Base-by-base conservation (phyloP, 2,113 vertebrate species). In the Neopipo cinnamomea region DNA sequence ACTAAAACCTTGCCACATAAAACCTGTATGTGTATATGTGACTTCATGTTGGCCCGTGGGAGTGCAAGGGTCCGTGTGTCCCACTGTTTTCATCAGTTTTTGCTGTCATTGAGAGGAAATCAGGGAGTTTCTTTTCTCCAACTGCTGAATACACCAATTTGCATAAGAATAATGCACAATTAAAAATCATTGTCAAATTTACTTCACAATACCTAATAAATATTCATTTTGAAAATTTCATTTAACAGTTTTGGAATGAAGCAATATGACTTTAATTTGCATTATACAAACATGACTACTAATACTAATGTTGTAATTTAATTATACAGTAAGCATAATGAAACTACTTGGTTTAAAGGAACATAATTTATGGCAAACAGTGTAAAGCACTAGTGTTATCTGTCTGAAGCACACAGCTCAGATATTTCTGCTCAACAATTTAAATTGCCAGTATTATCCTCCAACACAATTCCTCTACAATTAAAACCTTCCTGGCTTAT, bases 211-310 rank as follows among this genome's bases (percentile, higher is more conserved):
- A 59, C 33, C 59, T 89, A 78, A 94, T 94, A 96, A 92, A 96
- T 95, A 97, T 96, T 95, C 35, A 94, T 91, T 86, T 93, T 67
- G 15, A 85, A 93, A 93, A 91, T 77, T 62, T 31, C 19, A 94
- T 94, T 96, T 88, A 93, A 93, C 14, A 35, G 67, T 90, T 96
- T 79, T 66, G 8, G 37, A 93, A 28, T 84, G 35, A 96, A 91
- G 72, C 28, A 84, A 24, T 30, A 59, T 53, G 66, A 52, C 17
- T 89, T 82, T 93, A 66, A 65, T 91, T 95, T 66, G 12, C 24
- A 76, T 73, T 76, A 93, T 88, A 68, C 33, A 93, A 85, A 96
- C 92, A 49, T 70, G 20, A 24, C 79, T 76, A 61, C 39, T 85
- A 73, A 70, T 87, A 72, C 41, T 85, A 79, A 76, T 82, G 58